Conservation (phyloP, 2,113 vertebrate genomes). For the Ivindomyrus marchei region DNA sequence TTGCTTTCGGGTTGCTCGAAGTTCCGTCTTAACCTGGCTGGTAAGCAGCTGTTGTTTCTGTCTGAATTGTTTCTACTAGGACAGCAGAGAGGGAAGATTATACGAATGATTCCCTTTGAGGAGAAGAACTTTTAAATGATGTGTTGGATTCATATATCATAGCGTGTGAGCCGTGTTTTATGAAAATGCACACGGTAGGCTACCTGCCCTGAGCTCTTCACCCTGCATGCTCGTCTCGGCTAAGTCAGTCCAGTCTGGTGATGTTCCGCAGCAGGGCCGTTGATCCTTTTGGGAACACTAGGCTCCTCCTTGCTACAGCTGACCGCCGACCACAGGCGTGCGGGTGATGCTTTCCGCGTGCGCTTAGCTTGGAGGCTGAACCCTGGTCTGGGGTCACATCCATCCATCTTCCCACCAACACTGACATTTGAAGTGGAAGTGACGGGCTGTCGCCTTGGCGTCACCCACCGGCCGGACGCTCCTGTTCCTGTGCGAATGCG, state of each 20-base stretch:
- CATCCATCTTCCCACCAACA: background rate
- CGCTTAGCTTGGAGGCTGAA: background rate
- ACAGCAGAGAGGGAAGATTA: background rate
- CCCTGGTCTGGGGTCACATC: background rate
- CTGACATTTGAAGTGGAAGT: background rate
- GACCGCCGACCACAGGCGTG: no score
- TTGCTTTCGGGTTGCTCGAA: background rate
- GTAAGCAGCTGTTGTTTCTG: background rate
- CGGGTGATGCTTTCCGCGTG: background rate
- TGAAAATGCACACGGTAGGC: background rate
- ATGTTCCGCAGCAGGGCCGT: background rate
- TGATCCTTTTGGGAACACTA: background rate
- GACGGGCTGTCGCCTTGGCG: background rate
- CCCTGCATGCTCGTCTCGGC: background rate
- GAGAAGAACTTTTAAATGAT: background rate
- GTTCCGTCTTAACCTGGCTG: background rate
- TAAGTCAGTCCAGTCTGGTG: background rate
- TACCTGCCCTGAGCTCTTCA: background rate
- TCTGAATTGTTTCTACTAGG: background rate
- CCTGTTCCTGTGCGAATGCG: background rate
- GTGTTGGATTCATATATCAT: background rate
- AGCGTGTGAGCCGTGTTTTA: background rate
- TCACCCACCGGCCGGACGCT: background rate
- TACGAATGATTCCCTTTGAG: background rate
- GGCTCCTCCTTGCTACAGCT: background rate